Base-by-base conservation (phyloP, 2,113 vertebrate species). In the Vimba vimba region DNA sequence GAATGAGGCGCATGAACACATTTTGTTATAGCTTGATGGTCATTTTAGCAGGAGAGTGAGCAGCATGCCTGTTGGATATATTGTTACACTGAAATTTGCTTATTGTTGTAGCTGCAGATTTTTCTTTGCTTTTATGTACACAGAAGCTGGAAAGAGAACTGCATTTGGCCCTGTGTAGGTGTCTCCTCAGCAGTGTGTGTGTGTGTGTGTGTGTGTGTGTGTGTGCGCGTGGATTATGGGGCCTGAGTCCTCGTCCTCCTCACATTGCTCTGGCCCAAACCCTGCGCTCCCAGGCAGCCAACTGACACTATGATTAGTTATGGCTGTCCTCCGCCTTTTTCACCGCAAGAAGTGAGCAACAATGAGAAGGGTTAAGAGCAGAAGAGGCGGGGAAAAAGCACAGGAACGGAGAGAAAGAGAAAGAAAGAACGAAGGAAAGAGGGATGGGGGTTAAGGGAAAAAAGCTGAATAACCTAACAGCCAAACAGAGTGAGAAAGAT, bases 221-320 rank as follows among this genome's bases (percentile, higher is more conserved):
- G 74, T 66, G 82, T 59, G 77, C 77, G 87, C 79, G 82, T 83
- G 89, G 89, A 90, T 88, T 90, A 90, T 85, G 84, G 87, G 89
- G 89, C 91, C 91, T 88, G 87, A 92, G 89, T 92, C 71, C 85
- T 87, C 71, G 91, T 91, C 93, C 92, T 92, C 87, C 92, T 92
- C 92, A 87, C 93, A 93, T 94, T 94, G 92, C 94, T 95, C 92
- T 91, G 91, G 92, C 91, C 92, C 91, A 94, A 94, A 91, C 92
- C 91, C 94, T 92, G 94, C 93, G 94, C 95, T 95, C 93, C 94
- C 94, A 94, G 94, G 94, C 93, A 95, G 95, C 94, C 92, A 92
- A 93, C 93, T 95, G 95, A 95, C 95, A 96, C 89, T 93, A 94
- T 93, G 95, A 96, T 96, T 95, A 94, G 94, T 96, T 96, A 96